A percentile compares a stretch with the other conserved stretches of the same genome.
These are phyloP conservation scores for Reinhardtius hippoglossoides DNA, from an alignment of 2,113 vertebrate genomes.

Conservation along the genomic window DNA sequence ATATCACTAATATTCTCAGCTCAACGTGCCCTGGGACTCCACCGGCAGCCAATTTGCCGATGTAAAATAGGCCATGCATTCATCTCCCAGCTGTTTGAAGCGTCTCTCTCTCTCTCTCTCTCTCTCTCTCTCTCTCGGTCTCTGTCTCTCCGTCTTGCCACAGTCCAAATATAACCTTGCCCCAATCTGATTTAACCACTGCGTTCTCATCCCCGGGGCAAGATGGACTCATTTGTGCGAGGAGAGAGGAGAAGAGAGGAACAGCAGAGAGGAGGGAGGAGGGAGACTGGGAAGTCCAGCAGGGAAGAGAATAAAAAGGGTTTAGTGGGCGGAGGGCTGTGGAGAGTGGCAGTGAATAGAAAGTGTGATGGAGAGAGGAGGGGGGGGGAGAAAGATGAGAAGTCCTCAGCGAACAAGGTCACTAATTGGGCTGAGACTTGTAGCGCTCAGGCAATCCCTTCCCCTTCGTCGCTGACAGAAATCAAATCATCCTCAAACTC, in stretches of 20 bases:
- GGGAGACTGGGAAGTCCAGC: conserved; percentile 38
- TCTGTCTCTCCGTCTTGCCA: conserved; percentile 26
- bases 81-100: conserved; percentile 68
- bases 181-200: conserved; percentile 72
- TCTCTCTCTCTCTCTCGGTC: conserved; percentile 11
- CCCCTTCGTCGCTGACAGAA: conserved; percentile 56
- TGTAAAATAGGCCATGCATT: conserved; percentile 76
- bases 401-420: conserved; percentile 65
- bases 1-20: conserved; percentile 61
- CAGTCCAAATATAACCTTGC: conserved; percentile 78
- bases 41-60: conserved; percentile 61
- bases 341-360: conserved; percentile 43
- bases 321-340: conserved; percentile 25
- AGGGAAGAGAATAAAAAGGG: conserved; percentile 37
- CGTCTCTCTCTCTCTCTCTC: conserved; percentile 27
- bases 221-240: conserved; percentile 67
- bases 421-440: conserved; percentile 77
- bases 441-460: conserved; percentile 57
- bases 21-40: conserved; percentile 31
- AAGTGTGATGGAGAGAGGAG: conserved; percentile 35
- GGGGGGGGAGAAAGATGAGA: background rate
- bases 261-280: conserved; percentile 26
- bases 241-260: conserved; percentile 37
- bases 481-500: conserved; percentile 69
- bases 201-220: conserved; percentile 59